Conservation (phyloP, 2,113 vertebrate species). For the Kobus ellipsiprymnus region DNA sequence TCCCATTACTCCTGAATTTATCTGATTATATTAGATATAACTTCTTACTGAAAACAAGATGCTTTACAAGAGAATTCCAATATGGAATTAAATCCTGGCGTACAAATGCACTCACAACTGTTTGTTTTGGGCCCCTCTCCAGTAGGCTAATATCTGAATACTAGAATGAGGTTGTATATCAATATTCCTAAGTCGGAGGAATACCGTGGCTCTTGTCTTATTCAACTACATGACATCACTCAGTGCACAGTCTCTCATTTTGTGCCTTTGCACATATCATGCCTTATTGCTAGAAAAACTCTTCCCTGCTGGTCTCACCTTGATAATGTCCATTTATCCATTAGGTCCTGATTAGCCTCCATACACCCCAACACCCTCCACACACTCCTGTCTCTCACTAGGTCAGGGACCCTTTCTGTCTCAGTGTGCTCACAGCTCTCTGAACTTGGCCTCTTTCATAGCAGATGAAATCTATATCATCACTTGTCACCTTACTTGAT, state of each 20-base stretch:
- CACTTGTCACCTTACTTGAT: not conserved
- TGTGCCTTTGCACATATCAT: not conserved
- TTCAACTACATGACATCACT: not conserved
- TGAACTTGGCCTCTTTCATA: not conserved
- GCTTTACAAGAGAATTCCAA: not conserved
- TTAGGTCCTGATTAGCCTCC: not conserved
- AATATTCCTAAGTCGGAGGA: not conserved
- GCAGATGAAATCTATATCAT: not conserved
- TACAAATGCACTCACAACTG: not conserved
- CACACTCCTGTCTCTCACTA: no score
- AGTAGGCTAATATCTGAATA: not conserved
- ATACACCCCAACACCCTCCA: no score
- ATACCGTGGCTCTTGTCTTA: not conserved
- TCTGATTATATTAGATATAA: not conserved
- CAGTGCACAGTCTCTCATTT: not conserved
- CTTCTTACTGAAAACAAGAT: slow-evolving; percentile 16
- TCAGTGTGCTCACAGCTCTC: not conserved
- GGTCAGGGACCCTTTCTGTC: not conserved
- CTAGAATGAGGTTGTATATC: not conserved
- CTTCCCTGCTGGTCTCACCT: not conserved
- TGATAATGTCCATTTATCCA: not conserved
- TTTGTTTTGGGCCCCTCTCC: not conserved
- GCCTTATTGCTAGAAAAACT: not conserved
- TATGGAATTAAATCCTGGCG: not conserved
- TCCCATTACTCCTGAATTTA: not conserved